These are phyloP conservation scores for Cydia fagiglandana DNA, from an alignment of 1,140 invertebrate species.

Conservation along the genomic window DNA sequence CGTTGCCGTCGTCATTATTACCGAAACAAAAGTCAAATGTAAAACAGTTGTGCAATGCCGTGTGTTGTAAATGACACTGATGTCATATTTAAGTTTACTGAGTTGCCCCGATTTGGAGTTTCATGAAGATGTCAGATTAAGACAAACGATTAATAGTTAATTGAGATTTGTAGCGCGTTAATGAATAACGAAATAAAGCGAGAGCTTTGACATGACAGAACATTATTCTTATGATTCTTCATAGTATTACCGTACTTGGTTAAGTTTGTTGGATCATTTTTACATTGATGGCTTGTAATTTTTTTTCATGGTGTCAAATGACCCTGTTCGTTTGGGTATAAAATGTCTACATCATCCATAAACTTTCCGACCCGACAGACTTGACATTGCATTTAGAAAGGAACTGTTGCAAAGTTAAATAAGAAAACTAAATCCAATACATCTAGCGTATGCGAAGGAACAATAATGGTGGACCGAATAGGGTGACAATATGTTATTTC, in stretches of 20 bases:
- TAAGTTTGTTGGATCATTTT: too few relatives aligned
- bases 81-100: background rate
- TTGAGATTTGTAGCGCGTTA: too few relatives aligned
- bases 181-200: too few relatives aligned
- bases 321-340: too few relatives aligned
- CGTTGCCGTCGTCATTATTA: slow-evolving; percentile 2
- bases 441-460: slow-evolving; percentile 22
- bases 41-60: background rate
- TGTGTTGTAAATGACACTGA: background rate
- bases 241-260: too few relatives aligned
- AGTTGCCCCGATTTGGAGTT: too few relatives aligned
- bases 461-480: background rate
- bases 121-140: too few relatives aligned
- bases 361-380: background rate
- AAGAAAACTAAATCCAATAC: slow-evolving; percentile 34
- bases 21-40: slow-evolving; percentile 9
- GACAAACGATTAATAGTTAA: too few relatives aligned
- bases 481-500: background rate
- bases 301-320: too few relatives aligned
- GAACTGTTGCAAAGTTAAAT: slow-evolving; percentile 29
- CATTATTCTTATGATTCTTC: too few relatives aligned
- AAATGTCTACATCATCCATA: background rate
- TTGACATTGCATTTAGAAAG: slow-evolving; percentile 5
- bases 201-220: too few relatives aligned
- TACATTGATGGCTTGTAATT: too few relatives aligned